Conservation (phyloP, 2,797 vertebrate species). For the Arnoldichthys spilopterus region DNA sequence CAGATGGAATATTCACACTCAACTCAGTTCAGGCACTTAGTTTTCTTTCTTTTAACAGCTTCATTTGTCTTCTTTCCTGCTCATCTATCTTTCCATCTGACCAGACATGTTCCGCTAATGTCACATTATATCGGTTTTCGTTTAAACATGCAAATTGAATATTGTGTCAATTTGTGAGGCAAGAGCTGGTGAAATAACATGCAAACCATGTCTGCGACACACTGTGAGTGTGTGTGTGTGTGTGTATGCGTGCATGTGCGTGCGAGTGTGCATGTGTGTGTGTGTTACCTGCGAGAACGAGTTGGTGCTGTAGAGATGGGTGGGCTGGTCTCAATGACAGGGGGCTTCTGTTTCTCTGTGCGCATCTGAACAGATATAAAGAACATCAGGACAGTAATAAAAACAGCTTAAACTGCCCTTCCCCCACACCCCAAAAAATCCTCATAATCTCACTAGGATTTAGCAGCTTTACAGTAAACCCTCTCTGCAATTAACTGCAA, state of each 20-base stretch:
- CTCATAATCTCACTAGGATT: background rate
- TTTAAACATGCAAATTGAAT: slow-evolving; percentile 40
- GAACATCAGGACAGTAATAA: slow-evolving; percentile 53
- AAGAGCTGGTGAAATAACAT: slow-evolving; percentile 40
- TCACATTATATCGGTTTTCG: background rate
- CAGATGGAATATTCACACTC: background rate
- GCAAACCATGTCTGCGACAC: slow-evolving; percentile 14
- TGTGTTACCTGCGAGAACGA: slow-evolving; percentile 80
- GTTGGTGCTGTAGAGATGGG: slow-evolving; percentile 75
- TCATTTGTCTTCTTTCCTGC: background rate
- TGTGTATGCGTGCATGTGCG: slow-evolving; percentile 51
- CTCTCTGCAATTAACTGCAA: slow-evolving; percentile 25
- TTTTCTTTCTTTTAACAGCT: no score
- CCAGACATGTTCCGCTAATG: background rate
- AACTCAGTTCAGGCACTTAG: background rate
- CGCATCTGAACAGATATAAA: slow-evolving; percentile 79
- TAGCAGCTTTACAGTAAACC: background rate
- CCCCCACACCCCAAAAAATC: no score
- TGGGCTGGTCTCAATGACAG: slow-evolving; percentile 79
- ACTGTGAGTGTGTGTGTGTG: background rate
- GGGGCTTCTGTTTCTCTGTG: slow-evolving; percentile 79
- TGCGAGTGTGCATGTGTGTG: slow-evolving; percentile 30
- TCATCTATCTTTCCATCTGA: background rate
- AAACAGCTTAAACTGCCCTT: slow-evolving; percentile 66
- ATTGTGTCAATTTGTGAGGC: slow-evolving; percentile 19